Evolutionary conservation across 1,140 invertebrate species (phyloP), one percentile per base, ranked within the genome.

Genomic region (Fopius arisanus): DNA sequence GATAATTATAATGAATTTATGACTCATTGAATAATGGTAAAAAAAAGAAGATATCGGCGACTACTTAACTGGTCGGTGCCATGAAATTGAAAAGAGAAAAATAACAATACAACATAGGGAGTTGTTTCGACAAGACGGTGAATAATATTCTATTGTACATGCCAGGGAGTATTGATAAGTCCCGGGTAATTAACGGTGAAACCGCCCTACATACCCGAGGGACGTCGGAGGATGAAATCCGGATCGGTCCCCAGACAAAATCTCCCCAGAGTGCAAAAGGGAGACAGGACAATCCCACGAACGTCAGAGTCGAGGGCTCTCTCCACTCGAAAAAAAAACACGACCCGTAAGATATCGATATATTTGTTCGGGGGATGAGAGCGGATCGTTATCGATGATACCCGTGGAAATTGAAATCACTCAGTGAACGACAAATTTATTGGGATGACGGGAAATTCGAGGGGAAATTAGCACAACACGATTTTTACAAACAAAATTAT

Each of bases 171-270:
- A 75, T 79, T 75, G 73, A 72, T 79, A 78, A 83, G 81, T 82
- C 77, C 71, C 69, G 78, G 65, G 78, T 85, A 85, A 85, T 86
- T 87, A 85, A 84, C 78, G 79, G 73, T 78, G 77, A 81, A 77
- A 77, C 70, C 72, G 77, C 76, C 74, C 66, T 78, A 76, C 77
- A 73, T 77, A 78, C 81, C 70, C 77, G 74, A 69, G 80, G 77
- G 79, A 78, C 31, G 43, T 28, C 51, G 72, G 70, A 79, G 78
- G 82, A 81, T 78, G 84, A 85, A 83, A 84, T 62, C 83, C 83
- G 79, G 82, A 82, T 83, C 78, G 78, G 74, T 78, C 78, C 78
- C 73, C 41, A 68, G 70, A 62, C 68, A 68, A 73, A 70, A 73
- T 73, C 67, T 67, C 72, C 73, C 75, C 62, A 70, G 66, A 74